Evolutionary conservation across 2,888 invertebrate species (phyloP), one percentile per base, ranked within the genome.

Genomic region (Nebria salina): DNA sequence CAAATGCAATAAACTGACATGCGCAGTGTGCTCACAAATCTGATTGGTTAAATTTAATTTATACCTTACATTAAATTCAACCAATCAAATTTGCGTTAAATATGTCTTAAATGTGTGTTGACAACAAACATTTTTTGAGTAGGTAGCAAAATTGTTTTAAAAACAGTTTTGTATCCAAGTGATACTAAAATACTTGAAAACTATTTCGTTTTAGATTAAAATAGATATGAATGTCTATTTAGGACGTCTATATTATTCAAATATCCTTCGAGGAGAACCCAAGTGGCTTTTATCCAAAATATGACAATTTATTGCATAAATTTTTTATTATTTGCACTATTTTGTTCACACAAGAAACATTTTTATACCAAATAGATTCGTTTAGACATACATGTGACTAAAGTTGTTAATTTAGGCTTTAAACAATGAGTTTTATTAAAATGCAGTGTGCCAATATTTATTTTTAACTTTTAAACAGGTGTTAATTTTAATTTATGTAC

Each of bases 121-220:
- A 54, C 54, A 70, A 70, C 26, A 66, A 66, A 66, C 25, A 70
- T 68, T 15, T 70, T 70, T 70, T 70, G 70, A 25, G 70, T 70
- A 70, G 70, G 70, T 70, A 70, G 70, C 70, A 15, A 26, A 34
- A 70, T 34, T 73, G 43, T 73, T 73, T 78, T 78, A 78, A 73
- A 78, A 77, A 78, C 73, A 74, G 78, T 20, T 73, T 43, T 65
- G 73, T 78, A 20, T 78, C 78, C 78, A 78, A 74, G 26, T 42
- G 73, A 13, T 73, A 65, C 34, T 78, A 78, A 78, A 78, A 73
- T 73, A 26, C 65, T 20, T 73, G 7, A 34, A 65, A 74, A 66
- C 73, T 78, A 78, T 78, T 78, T 66, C 74, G 15, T 15, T 13
- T 8, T 75, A 54, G 43, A 65, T 41, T 43, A 65, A 78, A 78